phyloP scores from a whole-genome alignment of 2,797 vertebrate species.

The Ispidina lecontei region DNA sequence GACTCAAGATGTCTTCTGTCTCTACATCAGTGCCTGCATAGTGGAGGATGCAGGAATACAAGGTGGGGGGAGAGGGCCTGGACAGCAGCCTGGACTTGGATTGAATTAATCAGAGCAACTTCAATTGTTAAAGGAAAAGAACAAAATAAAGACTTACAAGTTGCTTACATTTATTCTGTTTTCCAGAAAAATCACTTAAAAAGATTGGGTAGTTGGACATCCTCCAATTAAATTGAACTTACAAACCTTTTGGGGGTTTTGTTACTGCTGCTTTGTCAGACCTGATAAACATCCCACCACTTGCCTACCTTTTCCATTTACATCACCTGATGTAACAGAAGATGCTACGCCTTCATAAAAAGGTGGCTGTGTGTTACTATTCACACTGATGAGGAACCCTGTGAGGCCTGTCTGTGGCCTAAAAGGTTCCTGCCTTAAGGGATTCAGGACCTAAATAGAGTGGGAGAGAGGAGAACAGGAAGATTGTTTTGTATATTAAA shows the following conservation, averaged over 20 bases:
- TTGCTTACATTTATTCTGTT: neutral
- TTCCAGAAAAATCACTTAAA: neutral
- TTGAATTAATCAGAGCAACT: neutral
- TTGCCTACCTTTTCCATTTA: neutral
- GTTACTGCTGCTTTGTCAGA: neutral
- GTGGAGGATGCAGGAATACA: neutral
- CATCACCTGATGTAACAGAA: neutral
- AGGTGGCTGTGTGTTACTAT: neutral
- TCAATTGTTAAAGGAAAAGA: neutral
- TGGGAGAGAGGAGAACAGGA: neutral
- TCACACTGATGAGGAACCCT: neutral
- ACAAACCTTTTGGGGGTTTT: neutral
- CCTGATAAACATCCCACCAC: neutral
- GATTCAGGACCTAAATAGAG: neutral
- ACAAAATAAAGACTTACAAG: neutral
- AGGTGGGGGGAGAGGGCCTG: neutral
- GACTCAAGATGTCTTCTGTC: neutral
- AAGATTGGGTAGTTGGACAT: neutral
- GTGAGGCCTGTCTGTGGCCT: accelerated
- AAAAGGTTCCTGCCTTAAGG: neutral
- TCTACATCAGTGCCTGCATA: neutral
- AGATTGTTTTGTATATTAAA: neutral
- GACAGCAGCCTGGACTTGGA: neutral
- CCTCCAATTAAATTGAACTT: neutral
- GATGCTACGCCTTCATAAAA: neutral